Evolutionary conservation across 1,140 invertebrate species (phyloP).

Genomic region (Radopholus similis): DNA sequence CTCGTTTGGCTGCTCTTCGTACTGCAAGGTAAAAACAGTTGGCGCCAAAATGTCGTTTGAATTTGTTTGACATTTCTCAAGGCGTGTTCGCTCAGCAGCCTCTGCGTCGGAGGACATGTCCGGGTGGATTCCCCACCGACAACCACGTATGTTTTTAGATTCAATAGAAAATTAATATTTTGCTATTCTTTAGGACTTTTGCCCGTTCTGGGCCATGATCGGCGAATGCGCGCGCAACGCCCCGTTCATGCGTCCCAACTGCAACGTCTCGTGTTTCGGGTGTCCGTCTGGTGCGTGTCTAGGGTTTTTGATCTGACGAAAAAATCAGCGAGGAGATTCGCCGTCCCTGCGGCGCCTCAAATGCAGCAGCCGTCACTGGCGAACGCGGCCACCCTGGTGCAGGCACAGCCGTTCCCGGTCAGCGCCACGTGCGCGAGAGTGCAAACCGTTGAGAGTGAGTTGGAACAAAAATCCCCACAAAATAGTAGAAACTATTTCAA

Average conservation of each 20-base stretch:
- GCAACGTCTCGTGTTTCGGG: slow-evolving; percentile 21
- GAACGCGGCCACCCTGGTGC: not conserved
- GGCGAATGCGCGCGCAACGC: slow-evolving; percentile 32
- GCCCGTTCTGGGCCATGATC: slow-evolving; percentile 26
- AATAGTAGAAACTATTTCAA: too few species aligned
- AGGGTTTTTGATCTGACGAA: not conserved
- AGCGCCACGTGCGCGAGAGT: slow-evolving; percentile 9
- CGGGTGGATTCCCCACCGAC: slow-evolving; percentile 7
- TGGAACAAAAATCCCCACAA: too few species aligned
- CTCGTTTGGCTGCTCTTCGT: not conserved
- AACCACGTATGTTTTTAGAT: not conserved
- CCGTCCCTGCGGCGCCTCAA: not conserved
- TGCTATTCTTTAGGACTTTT: slow-evolving; percentile 2
- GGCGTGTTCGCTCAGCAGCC: not conserved
- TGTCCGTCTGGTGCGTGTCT: slow-evolving; percentile 7
- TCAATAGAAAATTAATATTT: not conserved
- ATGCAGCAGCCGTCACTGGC: too few species aligned
- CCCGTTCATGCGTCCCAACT: slow-evolving; percentile 34
- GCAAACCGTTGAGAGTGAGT: slow-evolving; percentile 29
- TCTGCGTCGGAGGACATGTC: slow-evolving; percentile 6
- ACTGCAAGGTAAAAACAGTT: not conserved
- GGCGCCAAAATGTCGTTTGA: slow-evolving; percentile 11
- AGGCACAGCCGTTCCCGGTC: slow-evolving; percentile 4
- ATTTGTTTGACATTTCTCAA: not conserved
- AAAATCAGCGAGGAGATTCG: not conserved